Conservation (phyloP, 2,888 invertebrate genomes). For the Dryococelus australis region DNA sequence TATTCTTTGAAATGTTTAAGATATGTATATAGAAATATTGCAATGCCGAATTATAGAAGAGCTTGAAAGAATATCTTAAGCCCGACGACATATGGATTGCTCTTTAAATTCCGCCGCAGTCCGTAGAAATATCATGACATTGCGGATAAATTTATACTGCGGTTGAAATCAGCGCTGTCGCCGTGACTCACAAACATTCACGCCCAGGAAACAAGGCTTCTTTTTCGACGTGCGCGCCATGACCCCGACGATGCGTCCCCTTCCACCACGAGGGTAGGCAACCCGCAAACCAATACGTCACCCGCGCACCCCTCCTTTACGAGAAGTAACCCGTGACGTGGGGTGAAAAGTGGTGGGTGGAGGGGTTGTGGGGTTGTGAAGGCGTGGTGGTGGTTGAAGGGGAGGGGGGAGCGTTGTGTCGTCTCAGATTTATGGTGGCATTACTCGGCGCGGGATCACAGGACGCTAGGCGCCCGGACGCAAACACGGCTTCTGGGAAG, state of each 20-base stretch:
- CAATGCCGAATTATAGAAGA: no score
- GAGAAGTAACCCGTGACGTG: background rate
- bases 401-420: constrained; percentile 39
- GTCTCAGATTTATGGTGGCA: constrained; percentile 39
- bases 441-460: constrained; percentile 31
- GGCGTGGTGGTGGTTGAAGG: background rate
- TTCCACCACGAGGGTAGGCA: background rate
- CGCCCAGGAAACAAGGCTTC: background rate
- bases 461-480: constrained; percentile 16
- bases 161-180: background rate
- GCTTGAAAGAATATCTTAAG: no score
- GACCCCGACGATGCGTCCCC: background rate
- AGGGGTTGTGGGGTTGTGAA: background rate
- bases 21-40: no score
- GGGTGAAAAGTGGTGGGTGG: background rate
- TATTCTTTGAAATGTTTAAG: no score
- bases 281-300: constrained; percentile 3
- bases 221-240: background rate
- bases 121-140: no score
- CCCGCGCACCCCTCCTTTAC: constrained; percentile 12
- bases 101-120: no score
- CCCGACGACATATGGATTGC: no score
- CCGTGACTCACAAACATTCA: background rate
- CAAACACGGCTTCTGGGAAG: background rate
- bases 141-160: no score